Conservation (phyloP, 1,140 invertebrate genomes). For the Plodia interpunctella region DNA sequence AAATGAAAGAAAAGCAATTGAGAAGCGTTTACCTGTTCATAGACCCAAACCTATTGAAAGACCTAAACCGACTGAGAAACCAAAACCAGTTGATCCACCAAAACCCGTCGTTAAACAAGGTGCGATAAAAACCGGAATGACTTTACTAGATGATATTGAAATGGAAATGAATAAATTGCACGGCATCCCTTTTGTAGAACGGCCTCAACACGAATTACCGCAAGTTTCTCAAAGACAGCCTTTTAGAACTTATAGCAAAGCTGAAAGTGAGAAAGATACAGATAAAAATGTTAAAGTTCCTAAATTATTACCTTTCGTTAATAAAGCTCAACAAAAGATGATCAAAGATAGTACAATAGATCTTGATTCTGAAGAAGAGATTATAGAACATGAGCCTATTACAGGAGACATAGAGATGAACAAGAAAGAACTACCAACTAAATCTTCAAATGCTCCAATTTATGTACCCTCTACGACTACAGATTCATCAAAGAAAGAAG, state of each 20-base stretch:
- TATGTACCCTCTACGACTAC: constrained; percentile 12
- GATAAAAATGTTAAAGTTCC: constrained; percentile 39
- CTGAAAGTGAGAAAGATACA: constrained; percentile 23
- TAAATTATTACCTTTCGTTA: constrained; percentile 35
- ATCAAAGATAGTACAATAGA: constrained; percentile 34
- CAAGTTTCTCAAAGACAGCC: constrained; percentile 28
- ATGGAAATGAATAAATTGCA: constrained; percentile 70
- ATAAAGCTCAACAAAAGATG: constrained; percentile 34
- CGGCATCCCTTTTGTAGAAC: constrained; percentile 54
- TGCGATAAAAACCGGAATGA: not conserved
- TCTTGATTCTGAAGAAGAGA: constrained; percentile 58
- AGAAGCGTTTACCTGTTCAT: not conserved
- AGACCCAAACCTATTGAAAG: not conserved
- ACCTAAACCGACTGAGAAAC: not conserved
- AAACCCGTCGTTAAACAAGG: not conserved
- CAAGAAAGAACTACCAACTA: constrained; percentile 30
- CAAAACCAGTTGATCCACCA: not conserved
- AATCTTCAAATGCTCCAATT: constrained; percentile 19
- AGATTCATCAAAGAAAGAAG: constrained; percentile 40
- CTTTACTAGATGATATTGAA: constrained; percentile 55
- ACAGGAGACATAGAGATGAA: constrained; percentile 53
- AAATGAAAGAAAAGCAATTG: not conserved
- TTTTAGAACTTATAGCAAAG: constrained; percentile 23
- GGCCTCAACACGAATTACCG: constrained; percentile 47
- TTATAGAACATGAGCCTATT: constrained; percentile 61